phyloP scores from a whole-genome alignment of 2,888 invertebrate species.

The Ormyrus pomaceus region DNA sequence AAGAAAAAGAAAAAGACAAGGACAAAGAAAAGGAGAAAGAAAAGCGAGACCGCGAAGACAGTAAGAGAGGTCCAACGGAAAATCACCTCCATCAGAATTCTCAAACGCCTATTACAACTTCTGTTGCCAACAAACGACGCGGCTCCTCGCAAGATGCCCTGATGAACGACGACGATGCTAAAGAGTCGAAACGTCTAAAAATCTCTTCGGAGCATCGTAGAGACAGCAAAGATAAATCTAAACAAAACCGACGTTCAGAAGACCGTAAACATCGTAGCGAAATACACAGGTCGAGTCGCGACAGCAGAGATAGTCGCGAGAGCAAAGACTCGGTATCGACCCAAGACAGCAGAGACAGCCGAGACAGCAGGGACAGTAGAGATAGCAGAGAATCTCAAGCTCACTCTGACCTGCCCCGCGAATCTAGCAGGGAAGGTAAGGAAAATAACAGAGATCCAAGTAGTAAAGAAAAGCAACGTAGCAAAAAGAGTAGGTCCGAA shows the following conservation, averaged over 20 bases:
- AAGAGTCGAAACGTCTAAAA: conserved; percentile 81
- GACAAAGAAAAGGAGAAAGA: conserved; percentile 70
- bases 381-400: conserved; percentile 65
- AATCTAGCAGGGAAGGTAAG: conserved; percentile 64
- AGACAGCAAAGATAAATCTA: conserved; percentile 82
- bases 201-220: conserved; percentile 79
- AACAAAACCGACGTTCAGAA: conserved; percentile 72
- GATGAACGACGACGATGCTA: conserved; percentile 78
- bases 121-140: conserved; percentile 84
- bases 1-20: conserved; percentile 71
- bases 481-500: conserved; percentile 63
- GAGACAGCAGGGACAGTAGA: conserved; percentile 70
- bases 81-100: conserved; percentile 68
- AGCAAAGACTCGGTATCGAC: conserved; percentile 64
- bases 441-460: conserved; percentile 72
- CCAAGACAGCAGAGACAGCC: conserved; percentile 66
- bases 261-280: conserved; percentile 73
- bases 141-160: conserved; percentile 86
- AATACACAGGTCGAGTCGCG: conserved; percentile 73
- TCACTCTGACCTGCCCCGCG: conserved; percentile 57
- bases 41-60: conserved; percentile 70
- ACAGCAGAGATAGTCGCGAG: conserved; percentile 70
- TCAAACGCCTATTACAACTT: conserved; percentile 77
- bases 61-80: conserved; percentile 69
- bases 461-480: conserved; percentile 70